phyloP scores from a whole-genome alignment of 2,888 invertebrate genomes.

The Eupithecia centaureata region DNA sequence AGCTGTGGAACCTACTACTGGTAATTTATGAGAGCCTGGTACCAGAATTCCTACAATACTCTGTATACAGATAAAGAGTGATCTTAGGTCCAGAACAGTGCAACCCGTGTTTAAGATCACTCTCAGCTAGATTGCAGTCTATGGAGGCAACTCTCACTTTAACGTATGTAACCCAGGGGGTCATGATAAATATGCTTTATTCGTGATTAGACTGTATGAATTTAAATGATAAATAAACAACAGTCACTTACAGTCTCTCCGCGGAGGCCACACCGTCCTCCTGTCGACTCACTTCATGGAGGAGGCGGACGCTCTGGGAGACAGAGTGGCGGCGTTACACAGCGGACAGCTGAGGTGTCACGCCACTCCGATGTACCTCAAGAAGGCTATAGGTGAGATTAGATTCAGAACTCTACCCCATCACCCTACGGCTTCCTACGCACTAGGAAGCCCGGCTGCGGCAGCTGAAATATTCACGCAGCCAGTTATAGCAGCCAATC shows the following conservation, averaged over 20 bases:
- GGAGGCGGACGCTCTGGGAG: slow-evolving; percentile 96
- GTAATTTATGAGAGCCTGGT: slow-evolving; percentile 12
- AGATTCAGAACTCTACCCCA: not conserved
- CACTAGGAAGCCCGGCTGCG: no score
- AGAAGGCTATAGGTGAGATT: slow-evolving; percentile 77
- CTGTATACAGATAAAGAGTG: no score
- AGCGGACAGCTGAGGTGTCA: slow-evolving; percentile 89
- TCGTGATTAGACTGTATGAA: not conserved
- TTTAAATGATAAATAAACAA: not conserved
- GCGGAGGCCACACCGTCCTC: slow-evolving; percentile 89
- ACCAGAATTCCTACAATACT: not conserved
- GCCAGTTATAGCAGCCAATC: no score
- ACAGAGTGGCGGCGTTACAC: slow-evolving; percentile 94
- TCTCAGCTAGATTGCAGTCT: not conserved
- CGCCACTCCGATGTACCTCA: slow-evolving; percentile 93
- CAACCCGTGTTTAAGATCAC: not conserved
- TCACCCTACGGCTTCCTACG: no score
- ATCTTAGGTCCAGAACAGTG: no score
- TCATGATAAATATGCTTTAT: no score
- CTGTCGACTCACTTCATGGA: slow-evolving; percentile 98
- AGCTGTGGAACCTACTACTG: slow-evolving; percentile 22
- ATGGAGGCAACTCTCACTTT: not conserved
- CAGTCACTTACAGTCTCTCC: slow-evolving; percentile 18
- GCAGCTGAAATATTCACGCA: no score
- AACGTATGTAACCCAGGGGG: no score